These are phyloP conservation scores for Xanthorhoe designata DNA, from an alignment of 2,888 invertebrate genomes.

Conservation along the genomic window DNA sequence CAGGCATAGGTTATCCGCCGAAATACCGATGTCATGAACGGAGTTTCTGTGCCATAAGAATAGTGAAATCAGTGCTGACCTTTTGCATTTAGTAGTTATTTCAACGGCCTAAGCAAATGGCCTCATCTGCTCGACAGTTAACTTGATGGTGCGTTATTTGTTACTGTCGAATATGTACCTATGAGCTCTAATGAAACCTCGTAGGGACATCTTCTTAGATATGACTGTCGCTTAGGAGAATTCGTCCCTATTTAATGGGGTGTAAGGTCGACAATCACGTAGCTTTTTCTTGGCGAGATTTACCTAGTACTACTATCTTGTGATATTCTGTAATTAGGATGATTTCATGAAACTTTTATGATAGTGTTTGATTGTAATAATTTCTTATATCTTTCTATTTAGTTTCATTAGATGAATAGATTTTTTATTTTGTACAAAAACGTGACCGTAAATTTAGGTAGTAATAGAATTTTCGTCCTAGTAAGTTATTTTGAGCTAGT, in stretches of 20 bases:
- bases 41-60: constrained; percentile 38
- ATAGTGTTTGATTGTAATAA: constrained; percentile 50
- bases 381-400: constrained; percentile 51
- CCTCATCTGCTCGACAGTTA: constrained; percentile 62
- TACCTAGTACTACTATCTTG: constrained; percentile 38
- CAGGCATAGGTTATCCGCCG: constrained; percentile 78
- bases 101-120: constrained; percentile 73
- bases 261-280: constrained; percentile 46
- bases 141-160: constrained; percentile 53
- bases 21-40: constrained; percentile 82
- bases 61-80: constrained; percentile 36
- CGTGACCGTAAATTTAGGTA: constrained; percentile 75
- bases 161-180: constrained; percentile 62
- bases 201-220: constrained; percentile 72
- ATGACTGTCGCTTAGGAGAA: constrained; percentile 58
- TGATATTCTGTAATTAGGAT: constrained; percentile 42
- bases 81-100: constrained; percentile 72
- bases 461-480: constrained; percentile 78
- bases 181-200: constrained; percentile 56
- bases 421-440: constrained; percentile 75
- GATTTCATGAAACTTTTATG: constrained; percentile 18
- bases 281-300: constrained; percentile 41
- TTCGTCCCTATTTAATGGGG: constrained; percentile 53
- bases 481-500: constrained; percentile 83
- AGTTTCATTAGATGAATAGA: constrained; percentile 54